Evolutionary conservation across 2,113 vertebrate genomes (phyloP).

Genomic region (Heterocephalus glaber): DNA sequence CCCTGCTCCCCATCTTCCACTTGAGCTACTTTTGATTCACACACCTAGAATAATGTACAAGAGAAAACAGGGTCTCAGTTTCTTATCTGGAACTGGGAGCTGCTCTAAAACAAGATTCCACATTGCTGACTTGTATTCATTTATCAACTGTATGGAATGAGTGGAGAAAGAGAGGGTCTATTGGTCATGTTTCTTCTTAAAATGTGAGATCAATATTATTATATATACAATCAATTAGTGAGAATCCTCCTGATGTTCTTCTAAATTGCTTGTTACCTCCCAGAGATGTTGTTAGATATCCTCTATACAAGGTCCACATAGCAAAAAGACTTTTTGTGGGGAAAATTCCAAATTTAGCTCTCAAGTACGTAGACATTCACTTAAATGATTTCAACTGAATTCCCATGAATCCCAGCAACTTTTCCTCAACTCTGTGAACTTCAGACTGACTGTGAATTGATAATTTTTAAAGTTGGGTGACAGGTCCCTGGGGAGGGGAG

Average conservation of each 20-base stretch:
- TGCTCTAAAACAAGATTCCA: constrained; percentile 33
- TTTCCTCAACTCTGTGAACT: background rate
- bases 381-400: background rate
- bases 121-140: background rate
- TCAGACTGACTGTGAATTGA: background rate
- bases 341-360: constrained; percentile 68
- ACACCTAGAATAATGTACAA: background rate
- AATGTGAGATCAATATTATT: background rate
- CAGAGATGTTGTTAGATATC: constrained; percentile 47
- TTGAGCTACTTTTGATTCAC: background rate
- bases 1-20: background rate
- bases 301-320: background rate
- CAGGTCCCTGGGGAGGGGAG: background rate
- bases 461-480: background rate
- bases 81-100: background rate
- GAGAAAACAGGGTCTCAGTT: background rate
- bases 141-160: background rate
- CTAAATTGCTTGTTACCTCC: constrained; percentile 63
- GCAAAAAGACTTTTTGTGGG: constrained; percentile 55
- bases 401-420: background rate
- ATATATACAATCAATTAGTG: accelerated
- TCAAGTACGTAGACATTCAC: constrained; percentile 30
- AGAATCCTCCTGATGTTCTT: constrained; percentile 60
- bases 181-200: background rate
- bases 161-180: background rate